phyloP scores from a whole-genome alignment of 2,888 invertebrate species.

The Tethea ocularis region DNA sequence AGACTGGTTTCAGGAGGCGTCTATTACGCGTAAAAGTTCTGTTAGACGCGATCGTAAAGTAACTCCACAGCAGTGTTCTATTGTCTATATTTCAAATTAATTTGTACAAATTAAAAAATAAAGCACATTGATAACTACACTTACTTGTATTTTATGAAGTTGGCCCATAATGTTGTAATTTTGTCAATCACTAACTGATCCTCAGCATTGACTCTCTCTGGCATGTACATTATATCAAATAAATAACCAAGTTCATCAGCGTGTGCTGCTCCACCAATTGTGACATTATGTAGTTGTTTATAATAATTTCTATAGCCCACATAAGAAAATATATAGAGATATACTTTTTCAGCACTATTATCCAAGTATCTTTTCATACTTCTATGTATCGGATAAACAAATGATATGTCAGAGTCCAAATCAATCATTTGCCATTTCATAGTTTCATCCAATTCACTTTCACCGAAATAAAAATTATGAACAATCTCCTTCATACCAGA shows the following conservation, averaged over 20 bases:
- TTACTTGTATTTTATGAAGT: slow-evolving; percentile 2
- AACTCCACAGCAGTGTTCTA: no score
- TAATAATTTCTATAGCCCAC: slow-evolving; percentile 33
- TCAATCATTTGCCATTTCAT: slow-evolving; percentile 25
- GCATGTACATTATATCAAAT: slow-evolving; percentile 34
- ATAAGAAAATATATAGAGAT: slow-evolving; percentile 45
- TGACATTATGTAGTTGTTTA: slow-evolving; percentile 27
- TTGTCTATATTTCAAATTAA: no score
- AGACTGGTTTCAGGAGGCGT: no score
- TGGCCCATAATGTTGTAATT: slow-evolving; percentile 1
- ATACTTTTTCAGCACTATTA: slow-evolving; percentile 33
- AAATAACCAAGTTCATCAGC: slow-evolving; percentile 52
- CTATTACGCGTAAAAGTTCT: no score
- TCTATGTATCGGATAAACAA: slow-evolving; percentile 38
- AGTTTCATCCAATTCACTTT: slow-evolving; percentile 26
- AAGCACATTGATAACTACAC: background rate
- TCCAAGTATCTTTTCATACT: slow-evolving; percentile 35
- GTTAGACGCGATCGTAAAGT: no score
- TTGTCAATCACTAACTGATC: slow-evolving; percentile 29
- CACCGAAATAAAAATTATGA: slow-evolving; percentile 41
- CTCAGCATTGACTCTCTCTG: slow-evolving; percentile 24
- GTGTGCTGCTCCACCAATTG: slow-evolving; percentile 39
- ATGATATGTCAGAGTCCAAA: slow-evolving; percentile 42
- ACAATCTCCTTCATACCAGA: slow-evolving; percentile 26
- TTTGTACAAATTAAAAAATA: no score